These are phyloP conservation scores for Macrotus californicus DNA, from an alignment of 2,113 vertebrate genomes.

Conservation along the genomic window DNA sequence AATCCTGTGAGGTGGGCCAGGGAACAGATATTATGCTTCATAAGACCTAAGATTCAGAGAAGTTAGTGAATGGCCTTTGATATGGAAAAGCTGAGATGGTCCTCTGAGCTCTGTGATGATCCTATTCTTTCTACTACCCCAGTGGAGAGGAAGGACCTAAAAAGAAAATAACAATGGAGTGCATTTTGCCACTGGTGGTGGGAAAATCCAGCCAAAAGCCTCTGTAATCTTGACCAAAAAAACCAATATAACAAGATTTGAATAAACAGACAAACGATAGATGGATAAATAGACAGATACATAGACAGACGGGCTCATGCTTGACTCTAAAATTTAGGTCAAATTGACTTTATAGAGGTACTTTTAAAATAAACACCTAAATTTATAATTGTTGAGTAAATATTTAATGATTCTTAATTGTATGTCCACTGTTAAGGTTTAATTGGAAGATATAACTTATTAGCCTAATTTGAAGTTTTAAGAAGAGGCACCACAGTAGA, in stretches of 20 bases:
- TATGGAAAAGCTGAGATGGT: background rate
- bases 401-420: background rate
- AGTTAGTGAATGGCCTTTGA: background rate
- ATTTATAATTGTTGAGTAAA: background rate
- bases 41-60: background rate
- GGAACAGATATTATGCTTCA: background rate
- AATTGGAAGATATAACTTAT: background rate
- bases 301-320: background rate
- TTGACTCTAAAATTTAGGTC: background rate
- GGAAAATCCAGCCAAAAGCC: constrained; percentile 4
- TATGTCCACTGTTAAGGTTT: background rate
- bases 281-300: background rate
- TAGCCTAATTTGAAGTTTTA: background rate
- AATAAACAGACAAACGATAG: background rate
- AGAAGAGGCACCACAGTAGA: background rate
- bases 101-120: background rate
- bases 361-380: background rate
- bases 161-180: background rate
- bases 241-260: background rate
- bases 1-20: background rate
- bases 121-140: background rate
- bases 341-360: background rate
- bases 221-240: background rate
- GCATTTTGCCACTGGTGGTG: background rate
- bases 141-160: background rate